phyloP scores from a whole-genome alignment of 2,888 invertebrate genomes.

The Cabera pusaria region DNA sequence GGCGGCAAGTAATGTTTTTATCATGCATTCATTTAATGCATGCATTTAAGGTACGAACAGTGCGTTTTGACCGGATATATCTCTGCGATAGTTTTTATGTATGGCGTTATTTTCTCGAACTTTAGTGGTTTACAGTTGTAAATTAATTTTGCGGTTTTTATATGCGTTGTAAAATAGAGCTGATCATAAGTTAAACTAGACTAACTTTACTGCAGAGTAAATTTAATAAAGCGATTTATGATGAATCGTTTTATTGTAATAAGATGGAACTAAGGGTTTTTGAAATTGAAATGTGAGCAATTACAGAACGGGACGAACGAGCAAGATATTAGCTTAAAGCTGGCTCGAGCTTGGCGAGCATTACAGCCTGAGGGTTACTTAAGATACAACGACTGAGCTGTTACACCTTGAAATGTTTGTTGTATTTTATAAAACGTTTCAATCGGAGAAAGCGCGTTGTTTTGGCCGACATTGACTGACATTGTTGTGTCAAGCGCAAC shows the following conservation, averaged over 20 bases:
- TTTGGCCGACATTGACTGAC: constrained; percentile 26
- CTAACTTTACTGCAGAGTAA: neutral
- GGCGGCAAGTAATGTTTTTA: constrained; percentile 81
- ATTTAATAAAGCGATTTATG: constrained; percentile 1
- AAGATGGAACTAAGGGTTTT: constrained; percentile 34
- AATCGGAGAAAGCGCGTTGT: constrained; percentile 32
- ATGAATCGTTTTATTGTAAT: constrained; percentile 2
- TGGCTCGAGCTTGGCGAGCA: constrained; percentile 15
- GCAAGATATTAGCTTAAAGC: constrained; percentile 28
- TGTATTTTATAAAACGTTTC: constrained; percentile 36
- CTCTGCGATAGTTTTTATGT: constrained; percentile 40
- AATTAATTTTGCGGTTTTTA: constrained; percentile 26
- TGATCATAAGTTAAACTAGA: neutral
- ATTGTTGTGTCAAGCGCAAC: constrained; percentile 11
- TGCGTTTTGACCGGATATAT: constrained; percentile 61
- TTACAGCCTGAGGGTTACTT: constrained; percentile 57
- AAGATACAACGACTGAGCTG: constrained; percentile 54
- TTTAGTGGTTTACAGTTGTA: constrained; percentile 34
- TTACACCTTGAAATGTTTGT: constrained; percentile 48
- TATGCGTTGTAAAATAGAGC: constrained; percentile 3
- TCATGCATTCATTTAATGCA: no score
- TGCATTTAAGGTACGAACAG: constrained; percentile 58
- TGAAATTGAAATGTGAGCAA: constrained; percentile 57
- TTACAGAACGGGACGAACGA: constrained; percentile 50
- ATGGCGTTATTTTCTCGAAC: constrained; percentile 38